phyloP scores from a whole-genome alignment of 2,888 invertebrate species.

The Clunio marinus region DNA sequence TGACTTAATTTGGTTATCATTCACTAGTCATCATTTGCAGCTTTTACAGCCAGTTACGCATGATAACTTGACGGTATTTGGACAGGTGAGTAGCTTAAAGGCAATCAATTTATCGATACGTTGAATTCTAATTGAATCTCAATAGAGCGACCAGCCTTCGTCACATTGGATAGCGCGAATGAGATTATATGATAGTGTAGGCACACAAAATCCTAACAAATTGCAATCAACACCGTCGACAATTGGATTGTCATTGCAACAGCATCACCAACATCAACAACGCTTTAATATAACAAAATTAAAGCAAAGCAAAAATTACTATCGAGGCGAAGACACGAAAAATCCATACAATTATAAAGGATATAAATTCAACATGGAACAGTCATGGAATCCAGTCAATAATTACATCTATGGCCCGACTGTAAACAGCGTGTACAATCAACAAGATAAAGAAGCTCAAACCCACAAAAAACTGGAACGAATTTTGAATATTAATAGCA shows the following conservation, averaged over 20 bases:
- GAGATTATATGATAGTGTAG: conserved; percentile 70
- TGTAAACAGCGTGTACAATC: conserved; percentile 51
- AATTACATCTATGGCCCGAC: conserved; percentile 52
- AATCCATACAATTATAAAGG: conserved; percentile 29
- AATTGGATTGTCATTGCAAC: conserved; percentile 42
- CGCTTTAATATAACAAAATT: conserved; percentile 31
- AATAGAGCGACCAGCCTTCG: conserved; percentile 51
- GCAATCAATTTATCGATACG: conserved; percentile 41
- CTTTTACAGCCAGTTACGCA: conserved; percentile 62
- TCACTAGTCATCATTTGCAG: conserved; percentile 77
- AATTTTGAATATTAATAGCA: conserved; percentile 36
- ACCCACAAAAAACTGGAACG: conserved; percentile 33
- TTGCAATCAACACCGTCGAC: conserved; percentile 48
- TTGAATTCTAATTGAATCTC: conserved; percentile 39
- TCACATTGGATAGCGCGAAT: conserved; percentile 65
- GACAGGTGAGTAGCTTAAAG: conserved; percentile 49
- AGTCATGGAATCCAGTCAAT: conserved; percentile 52
- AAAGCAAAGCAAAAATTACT: conserved; percentile 31
- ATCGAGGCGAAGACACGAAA: conserved; percentile 32
- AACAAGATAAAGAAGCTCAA: conserved; percentile 43
- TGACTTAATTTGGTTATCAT: conserved; percentile 82
- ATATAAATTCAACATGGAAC: conserved; percentile 37
- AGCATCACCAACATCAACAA: conserved; percentile 45
- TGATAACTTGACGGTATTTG: conserved; percentile 53
- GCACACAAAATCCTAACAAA: conserved; percentile 52